Evolutionary conservation across 2,797 vertebrate species (phyloP).

Genomic region (Typhlichthys eigenmanni): DNA sequence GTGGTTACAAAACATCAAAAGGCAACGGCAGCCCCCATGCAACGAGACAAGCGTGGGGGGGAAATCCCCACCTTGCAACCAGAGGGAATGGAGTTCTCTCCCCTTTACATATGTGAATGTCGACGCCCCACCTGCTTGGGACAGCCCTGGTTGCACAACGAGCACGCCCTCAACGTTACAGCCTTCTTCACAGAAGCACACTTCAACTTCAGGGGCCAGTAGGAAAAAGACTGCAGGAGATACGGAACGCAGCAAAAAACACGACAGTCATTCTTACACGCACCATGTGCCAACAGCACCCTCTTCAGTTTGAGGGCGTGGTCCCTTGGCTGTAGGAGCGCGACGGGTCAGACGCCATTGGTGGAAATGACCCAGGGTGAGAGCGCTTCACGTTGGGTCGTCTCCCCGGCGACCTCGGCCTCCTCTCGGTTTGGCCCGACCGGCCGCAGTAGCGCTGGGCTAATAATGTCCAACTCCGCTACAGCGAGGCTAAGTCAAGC

Average conservation of each 20-base stretch:
- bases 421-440: constrained; percentile 5
- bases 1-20: constrained; percentile 65
- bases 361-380: not conserved
- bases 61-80: constrained; percentile 39
- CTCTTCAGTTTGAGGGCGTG: constrained; percentile 26
- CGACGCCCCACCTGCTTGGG: constrained; percentile 30
- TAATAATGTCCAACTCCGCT: constrained; percentile 21
- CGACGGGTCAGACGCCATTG: not conserved
- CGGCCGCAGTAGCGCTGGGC: constrained; percentile 18
- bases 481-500: constrained; percentile 35
- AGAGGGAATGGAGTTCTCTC: not conserved
- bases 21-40: constrained; percentile 70
- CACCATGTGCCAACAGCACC: constrained; percentile 56
- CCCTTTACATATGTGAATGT: not conserved
- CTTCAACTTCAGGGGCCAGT: constrained; percentile 66
- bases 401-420: not conserved
- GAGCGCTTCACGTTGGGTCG: no score
- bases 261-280: constrained; percentile 23
- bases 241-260: constrained; percentile 29
- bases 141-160: constrained; percentile 40
- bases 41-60: constrained; percentile 48
- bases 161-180: constrained; percentile 28
- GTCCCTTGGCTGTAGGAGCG: constrained; percentile 26
- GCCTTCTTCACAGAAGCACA: constrained; percentile 62
- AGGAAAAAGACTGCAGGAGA: constrained; percentile 41